phyloP scores from a whole-genome alignment of 2,888 invertebrate genomes.

The Brachyopa scutellaris region DNA sequence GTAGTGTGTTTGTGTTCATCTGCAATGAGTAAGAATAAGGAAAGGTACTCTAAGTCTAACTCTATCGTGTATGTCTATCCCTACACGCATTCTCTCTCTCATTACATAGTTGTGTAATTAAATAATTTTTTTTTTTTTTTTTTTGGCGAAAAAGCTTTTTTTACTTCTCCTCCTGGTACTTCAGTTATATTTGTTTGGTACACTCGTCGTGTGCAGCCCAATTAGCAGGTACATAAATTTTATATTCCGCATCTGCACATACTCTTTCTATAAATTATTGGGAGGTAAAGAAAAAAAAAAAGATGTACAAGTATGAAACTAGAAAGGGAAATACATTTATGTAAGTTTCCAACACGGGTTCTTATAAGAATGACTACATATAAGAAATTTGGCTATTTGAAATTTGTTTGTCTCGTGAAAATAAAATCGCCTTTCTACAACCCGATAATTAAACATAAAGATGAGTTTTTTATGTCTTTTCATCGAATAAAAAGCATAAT shows the following conservation, averaged over 20 bases:
- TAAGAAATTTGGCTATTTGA: constrained; percentile 43
- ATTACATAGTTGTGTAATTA: constrained; percentile 69
- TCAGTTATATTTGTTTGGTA: constrained; percentile 35
- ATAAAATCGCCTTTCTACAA: constrained; percentile 13
- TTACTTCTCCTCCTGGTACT: constrained; percentile 6
- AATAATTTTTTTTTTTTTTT: constrained; percentile 32
- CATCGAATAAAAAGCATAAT: constrained; percentile 2
- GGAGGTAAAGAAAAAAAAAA: neutral
- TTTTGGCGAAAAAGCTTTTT: constrained; percentile 41
- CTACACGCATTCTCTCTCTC: constrained; percentile 17
- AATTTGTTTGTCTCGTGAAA: constrained; percentile 5
- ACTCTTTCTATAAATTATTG: neutral
- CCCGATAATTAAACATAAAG: constrained; percentile 7
- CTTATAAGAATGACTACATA: constrained; percentile 19
- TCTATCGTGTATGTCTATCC: neutral
- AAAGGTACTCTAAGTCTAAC: constrained; percentile 46
- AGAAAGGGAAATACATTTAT: neutral
- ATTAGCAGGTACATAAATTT: constrained; percentile 68
- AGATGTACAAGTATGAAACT: constrained; percentile 5
- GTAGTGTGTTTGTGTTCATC: constrained; percentile 40
- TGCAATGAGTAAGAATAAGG: constrained; percentile 48
- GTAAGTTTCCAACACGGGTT: neutral
- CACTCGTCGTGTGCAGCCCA: constrained; percentile 69
- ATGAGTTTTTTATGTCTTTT: constrained; percentile 8
- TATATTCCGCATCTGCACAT: constrained; percentile 31